Evolutionary conservation across 2,797 vertebrate genomes (phyloP).

Genomic region (Eidolon dupreanum): DNA sequence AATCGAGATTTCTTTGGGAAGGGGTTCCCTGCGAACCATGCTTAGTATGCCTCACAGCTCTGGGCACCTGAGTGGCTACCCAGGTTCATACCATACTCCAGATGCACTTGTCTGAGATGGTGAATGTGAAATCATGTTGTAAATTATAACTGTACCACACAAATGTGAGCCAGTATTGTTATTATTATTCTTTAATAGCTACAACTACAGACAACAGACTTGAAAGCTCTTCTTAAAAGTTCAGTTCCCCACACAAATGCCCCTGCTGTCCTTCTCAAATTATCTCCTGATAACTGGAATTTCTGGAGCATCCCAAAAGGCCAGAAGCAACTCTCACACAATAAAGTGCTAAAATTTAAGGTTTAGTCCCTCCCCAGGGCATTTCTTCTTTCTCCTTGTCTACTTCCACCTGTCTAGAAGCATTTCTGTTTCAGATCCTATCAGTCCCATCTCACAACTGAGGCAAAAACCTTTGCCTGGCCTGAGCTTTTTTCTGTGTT

Average conservation of each 20-base stretch:
- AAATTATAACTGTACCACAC: background rate
- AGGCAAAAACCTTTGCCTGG: conserved; percentile 43
- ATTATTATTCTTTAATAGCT: background rate
- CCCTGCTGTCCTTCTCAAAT: background rate
- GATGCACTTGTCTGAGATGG: background rate
- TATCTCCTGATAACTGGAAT: background rate
- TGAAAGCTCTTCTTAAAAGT: background rate
- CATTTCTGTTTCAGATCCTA: background rate
- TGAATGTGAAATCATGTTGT: background rate
- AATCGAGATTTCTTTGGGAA: background rate
- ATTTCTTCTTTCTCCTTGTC: background rate
- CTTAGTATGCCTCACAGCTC: background rate
- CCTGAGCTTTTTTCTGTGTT: background rate
- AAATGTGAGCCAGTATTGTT: background rate
- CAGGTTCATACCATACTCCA: background rate
- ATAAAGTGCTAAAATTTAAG: background rate
- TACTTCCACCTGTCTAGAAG: conserved; percentile 1
- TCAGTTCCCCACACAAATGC: background rate
- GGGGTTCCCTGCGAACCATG: background rate
- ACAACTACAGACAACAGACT: background rate
- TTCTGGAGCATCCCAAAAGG: background rate
- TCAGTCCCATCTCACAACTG: background rate
- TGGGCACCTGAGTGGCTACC: background rate
- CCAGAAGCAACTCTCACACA: background rate
- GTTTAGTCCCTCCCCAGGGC: background rate